These are phyloP conservation scores for Jaculus jaculus DNA, from an alignment of 2,113 vertebrate genomes.

Conservation along the genomic window DNA sequence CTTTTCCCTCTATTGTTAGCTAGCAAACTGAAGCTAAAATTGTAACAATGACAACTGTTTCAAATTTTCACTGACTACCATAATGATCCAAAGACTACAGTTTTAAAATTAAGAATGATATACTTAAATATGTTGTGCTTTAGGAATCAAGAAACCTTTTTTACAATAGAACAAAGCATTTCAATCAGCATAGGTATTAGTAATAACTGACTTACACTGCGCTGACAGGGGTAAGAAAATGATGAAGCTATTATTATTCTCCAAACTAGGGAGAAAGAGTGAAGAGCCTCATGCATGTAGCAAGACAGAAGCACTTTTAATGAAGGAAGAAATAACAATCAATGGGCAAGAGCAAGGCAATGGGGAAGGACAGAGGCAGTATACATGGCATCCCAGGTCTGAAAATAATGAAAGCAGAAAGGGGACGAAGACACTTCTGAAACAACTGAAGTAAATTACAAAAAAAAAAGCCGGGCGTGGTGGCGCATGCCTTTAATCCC, in stretches of 20 bases:
- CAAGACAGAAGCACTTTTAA: slow-evolving; percentile 20
- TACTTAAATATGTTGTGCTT: slow-evolving; percentile 33
- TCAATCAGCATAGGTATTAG: slow-evolving; percentile 22
- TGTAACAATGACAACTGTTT: slow-evolving; percentile 42
- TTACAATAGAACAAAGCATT: not conserved
- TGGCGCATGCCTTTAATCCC: too few relatives aligned
- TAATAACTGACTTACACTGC: slow-evolving; percentile 6
- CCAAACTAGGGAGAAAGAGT: not conserved
- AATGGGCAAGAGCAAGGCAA: not conserved
- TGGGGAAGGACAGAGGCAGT: not conserved
- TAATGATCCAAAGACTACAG: slow-evolving; percentile 6
- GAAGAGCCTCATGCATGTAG: not conserved
- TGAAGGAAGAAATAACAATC: slow-evolving; percentile 14
- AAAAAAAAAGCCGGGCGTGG: too few relatives aligned
- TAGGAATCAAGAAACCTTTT: slow-evolving; percentile 39
- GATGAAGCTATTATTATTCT: slow-evolving; percentile 23
- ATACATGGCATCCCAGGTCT: not conserved
- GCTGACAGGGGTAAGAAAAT: not conserved
- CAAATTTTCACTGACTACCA: slow-evolving; percentile 26
- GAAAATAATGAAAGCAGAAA: slow-evolving; percentile 44
- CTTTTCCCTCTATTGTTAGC: not conserved
- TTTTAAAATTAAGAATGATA: slow-evolving; percentile 32
- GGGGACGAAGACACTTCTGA: slow-evolving; percentile 45
- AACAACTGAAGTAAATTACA: slow-evolving; percentile 12
- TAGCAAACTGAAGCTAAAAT: slow-evolving; percentile 19